phyloP scores from a whole-genome alignment of 2,113 vertebrate genomes.

The Carassius gibelio region DNA sequence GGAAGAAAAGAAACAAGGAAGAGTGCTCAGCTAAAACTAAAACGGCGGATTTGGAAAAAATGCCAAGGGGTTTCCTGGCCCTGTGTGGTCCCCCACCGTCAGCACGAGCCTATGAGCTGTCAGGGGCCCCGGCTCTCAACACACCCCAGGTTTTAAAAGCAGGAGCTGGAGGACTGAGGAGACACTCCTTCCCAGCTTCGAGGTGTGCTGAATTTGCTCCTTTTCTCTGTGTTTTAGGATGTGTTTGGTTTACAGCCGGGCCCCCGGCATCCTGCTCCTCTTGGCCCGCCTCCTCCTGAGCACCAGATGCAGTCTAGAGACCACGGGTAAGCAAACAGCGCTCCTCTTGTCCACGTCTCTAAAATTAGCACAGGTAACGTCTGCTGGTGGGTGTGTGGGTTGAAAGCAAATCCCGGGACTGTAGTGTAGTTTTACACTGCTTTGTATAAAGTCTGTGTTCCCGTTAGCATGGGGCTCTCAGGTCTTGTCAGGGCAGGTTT shows the following conservation, averaged over 20 bases:
- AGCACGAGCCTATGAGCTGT: constrained; percentile 74
- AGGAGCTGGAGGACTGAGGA: constrained; percentile 68
- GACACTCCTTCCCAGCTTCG: constrained; percentile 59
- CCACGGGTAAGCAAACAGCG: constrained; percentile 69
- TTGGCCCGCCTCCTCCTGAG: constrained; percentile 63
- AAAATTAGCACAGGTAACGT: constrained; percentile 66
- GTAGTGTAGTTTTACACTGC: too few species aligned
- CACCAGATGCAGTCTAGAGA: constrained; percentile 40
- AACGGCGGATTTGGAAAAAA: not conserved
- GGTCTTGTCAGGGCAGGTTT: constrained; percentile 43
- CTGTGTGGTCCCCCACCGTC: constrained; percentile 17
- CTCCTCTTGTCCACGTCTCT: constrained; percentile 41
- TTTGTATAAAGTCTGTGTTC: not conserved
- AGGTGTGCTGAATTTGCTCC: constrained; percentile 6
- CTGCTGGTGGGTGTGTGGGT: not conserved
- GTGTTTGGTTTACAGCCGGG: constrained; percentile 54
- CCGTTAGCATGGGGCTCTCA: too few species aligned
- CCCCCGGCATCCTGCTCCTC: constrained; percentile 58
- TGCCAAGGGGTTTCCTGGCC: constrained; percentile 17
- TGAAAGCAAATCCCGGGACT: too few species aligned
- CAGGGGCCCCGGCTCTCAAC: constrained; percentile 53
- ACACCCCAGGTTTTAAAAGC: constrained; percentile 73
- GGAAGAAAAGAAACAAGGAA: not conserved
- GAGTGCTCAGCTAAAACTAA: constrained; percentile 27
- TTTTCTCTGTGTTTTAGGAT: constrained; percentile 53